Percentiles rank a stretch among this genome's conserved stretches.
Conservation (phyloP, 2,797 vertebrate species). For the Ctenopoma kingsleyae region DNA sequence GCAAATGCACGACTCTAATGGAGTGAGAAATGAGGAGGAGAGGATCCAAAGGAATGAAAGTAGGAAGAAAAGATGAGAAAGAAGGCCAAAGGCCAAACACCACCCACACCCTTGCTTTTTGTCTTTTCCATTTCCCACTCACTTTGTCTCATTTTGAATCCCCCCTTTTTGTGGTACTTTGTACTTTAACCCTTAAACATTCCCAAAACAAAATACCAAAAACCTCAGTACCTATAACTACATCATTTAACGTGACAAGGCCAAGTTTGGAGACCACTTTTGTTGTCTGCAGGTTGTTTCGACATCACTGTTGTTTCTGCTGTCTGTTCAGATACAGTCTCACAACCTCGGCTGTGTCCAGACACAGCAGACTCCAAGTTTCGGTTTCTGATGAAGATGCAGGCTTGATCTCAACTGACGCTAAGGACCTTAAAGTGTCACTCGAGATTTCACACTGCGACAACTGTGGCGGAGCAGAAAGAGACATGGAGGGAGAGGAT, state of each 20-base stretch:
- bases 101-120: constrained; percentile 61
- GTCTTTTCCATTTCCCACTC: constrained; percentile 61
- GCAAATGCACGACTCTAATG: constrained; percentile 30
- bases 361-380: constrained; percentile 1
- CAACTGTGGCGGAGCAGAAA: constrained; percentile 16
- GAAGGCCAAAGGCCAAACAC: constrained; percentile 66
- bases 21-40: constrained; percentile 69
- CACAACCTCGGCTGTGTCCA: constrained; percentile 18
- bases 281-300: background rate
- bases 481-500: constrained; percentile 45
- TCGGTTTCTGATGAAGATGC: constrained; percentile 71
- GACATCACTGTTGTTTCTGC: background rate
- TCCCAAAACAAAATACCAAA: constrained; percentile 4
- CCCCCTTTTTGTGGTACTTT: constrained; percentile 32
- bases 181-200: constrained; percentile 1
- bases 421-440: constrained; percentile 80
- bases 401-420: constrained; percentile 74
- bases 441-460: constrained; percentile 77
- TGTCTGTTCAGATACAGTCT: constrained; percentile 27
- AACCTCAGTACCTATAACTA: background rate
- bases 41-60: constrained; percentile 71
- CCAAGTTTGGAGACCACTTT: background rate
- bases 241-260: background rate
- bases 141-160: constrained; percentile 41
- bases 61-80: constrained; percentile 74